These are phyloP conservation scores for Sula dactylatra DNA, from an alignment of 2,113 vertebrate species.

Conservation along the genomic window DNA sequence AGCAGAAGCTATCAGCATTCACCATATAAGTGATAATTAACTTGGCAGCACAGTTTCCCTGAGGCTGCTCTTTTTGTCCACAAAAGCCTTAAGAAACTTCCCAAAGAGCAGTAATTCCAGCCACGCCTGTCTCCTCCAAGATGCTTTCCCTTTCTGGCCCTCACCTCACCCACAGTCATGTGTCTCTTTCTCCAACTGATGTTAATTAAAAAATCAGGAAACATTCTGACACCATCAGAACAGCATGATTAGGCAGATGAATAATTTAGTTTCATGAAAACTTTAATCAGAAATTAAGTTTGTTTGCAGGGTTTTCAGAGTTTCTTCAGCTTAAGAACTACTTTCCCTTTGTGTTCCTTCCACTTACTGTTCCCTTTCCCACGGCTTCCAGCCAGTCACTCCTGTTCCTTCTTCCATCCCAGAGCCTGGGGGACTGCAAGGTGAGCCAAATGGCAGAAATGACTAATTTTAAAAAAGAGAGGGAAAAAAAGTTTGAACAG, in stretches of 20 bases:
- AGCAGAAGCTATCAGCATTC: not conserved
- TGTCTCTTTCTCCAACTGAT: not conserved
- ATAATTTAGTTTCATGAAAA: not conserved
- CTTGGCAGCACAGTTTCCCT: not conserved
- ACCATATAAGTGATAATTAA: not conserved
- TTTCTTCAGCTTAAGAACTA: not conserved
- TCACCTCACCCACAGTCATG: not conserved
- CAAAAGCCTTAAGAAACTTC: not conserved
- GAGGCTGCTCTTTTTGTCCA: not conserved
- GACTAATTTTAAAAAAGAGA: fast-evolving
- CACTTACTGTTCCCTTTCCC: not conserved
- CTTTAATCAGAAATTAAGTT: not conserved
- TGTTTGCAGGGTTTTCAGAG: not conserved
- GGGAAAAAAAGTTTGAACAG: not conserved
- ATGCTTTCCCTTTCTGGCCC: not conserved
- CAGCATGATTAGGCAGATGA: not conserved
- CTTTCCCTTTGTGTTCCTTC: not conserved
- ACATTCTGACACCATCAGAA: not conserved
- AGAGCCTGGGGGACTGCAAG: not conserved
- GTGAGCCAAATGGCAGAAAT: not conserved
- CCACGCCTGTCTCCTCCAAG: not conserved
- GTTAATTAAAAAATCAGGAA: not conserved
- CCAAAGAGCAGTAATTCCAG: not conserved
- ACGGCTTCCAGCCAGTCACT: not conserved
- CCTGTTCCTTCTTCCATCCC: not conserved